A percentile compares a stretch with the other conserved stretches of the same genome.
Conservation (phyloP, 2,797 vertebrate species). For the Halcyon badia region DNA sequence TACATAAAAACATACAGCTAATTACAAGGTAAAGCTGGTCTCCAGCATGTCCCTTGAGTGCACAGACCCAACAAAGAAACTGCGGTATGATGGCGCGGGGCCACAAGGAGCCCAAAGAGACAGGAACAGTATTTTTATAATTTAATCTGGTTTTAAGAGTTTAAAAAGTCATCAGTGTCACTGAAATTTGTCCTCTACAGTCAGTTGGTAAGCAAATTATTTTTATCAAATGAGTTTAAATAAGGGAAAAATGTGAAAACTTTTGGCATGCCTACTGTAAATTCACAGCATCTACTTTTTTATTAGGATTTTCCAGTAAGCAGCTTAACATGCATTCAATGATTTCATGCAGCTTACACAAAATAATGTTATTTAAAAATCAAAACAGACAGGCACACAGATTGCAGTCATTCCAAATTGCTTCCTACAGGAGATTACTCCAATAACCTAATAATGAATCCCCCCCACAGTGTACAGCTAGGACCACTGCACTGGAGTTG, state of each 20-base stretch:
- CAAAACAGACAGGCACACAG: constrained; percentile 26
- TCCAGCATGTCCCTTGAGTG: background rate
- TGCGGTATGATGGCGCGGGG: background rate
- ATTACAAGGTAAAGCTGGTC: background rate
- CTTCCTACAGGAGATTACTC: background rate
- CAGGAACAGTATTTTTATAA: background rate
- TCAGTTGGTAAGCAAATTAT: background rate
- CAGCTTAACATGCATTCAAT: constrained; percentile 7
- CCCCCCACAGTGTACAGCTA: accelerated
- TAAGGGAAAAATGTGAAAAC: background rate
- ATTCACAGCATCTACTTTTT: background rate
- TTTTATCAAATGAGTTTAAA: background rate
- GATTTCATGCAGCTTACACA: constrained; percentile 8
- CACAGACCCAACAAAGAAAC: background rate
- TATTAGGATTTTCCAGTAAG: background rate
- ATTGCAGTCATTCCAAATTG: constrained; percentile 22
- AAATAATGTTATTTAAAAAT: constrained; percentile 41
- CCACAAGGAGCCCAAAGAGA: background rate
- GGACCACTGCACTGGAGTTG: background rate
- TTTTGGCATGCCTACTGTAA: background rate
- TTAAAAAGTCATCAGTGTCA: background rate
- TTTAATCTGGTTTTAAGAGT: background rate
- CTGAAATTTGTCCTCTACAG: background rate
- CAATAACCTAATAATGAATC: background rate
- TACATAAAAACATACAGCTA: background rate